phyloP scores from a whole-genome alignment of 2,888 invertebrate species.

The Hemicrepidius hirtus region DNA sequence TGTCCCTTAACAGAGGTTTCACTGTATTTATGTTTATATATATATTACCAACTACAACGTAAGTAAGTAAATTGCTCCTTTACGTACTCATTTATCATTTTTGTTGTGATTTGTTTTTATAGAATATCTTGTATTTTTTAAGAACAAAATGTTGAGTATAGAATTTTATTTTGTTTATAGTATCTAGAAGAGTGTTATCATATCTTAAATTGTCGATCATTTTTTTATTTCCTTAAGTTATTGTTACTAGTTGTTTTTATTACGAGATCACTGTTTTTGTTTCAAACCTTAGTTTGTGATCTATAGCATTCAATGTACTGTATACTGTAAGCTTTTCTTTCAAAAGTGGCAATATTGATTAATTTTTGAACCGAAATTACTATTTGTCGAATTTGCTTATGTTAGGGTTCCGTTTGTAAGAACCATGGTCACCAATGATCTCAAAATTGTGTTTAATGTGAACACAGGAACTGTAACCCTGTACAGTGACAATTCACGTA shows the following conservation, averaged over 20 bases:
- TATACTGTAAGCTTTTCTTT: slow-evolving; percentile 56
- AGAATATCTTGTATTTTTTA: slow-evolving; percentile 66
- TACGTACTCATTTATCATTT: slow-evolving; percentile 64
- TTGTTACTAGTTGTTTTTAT: slow-evolving; percentile 58
- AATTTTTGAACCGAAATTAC: slow-evolving; percentile 58
- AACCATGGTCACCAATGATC: slow-evolving; percentile 67
- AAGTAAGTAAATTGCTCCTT: slow-evolving; percentile 50
- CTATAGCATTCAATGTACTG: slow-evolving; percentile 62
- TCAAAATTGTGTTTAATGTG: slow-evolving; percentile 65
- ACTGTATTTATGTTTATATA: too few species aligned
- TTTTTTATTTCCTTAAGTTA: slow-evolving; percentile 56
- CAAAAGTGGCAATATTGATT: slow-evolving; percentile 65
- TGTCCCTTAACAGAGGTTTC: too few species aligned
- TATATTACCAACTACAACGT: slow-evolving; percentile 50
- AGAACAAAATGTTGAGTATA: slow-evolving; percentile 66
- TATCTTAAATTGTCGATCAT: slow-evolving; percentile 52
- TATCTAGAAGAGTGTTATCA: slow-evolving; percentile 60
- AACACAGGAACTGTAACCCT: slow-evolving; percentile 49
- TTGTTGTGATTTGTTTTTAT: slow-evolving; percentile 71
- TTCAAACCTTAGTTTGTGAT: slow-evolving; percentile 68
- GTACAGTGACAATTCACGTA: slow-evolving; percentile 42
- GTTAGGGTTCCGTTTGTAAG: slow-evolving; percentile 54
- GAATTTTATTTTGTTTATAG: slow-evolving; percentile 68
- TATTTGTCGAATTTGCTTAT: slow-evolving; percentile 49
- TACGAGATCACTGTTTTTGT: slow-evolving; percentile 63